phyloP scores from a whole-genome alignment of 2,888 invertebrate species.

The Orchesella flavescens region DNA sequence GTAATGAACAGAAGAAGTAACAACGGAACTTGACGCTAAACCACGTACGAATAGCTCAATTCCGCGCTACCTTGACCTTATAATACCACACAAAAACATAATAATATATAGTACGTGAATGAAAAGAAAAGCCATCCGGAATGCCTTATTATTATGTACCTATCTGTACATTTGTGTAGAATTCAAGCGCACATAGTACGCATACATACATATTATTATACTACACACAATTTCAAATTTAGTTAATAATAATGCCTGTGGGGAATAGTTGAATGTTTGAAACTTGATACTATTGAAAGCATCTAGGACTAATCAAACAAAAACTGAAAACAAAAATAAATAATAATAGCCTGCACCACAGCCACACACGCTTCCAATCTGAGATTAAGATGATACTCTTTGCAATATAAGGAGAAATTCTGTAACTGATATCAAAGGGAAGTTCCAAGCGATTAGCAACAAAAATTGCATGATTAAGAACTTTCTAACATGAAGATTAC shows the following conservation, averaged over 20 bases:
- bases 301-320: constrained; percentile 38
- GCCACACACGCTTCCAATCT: constrained; percentile 10
- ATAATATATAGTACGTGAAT: constrained; percentile 14
- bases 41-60: background rate
- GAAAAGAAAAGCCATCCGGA: background rate
- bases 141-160: background rate
- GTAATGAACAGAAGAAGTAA: background rate
- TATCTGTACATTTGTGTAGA: background rate
- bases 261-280: background rate
- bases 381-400: background rate
- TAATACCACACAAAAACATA: background rate
- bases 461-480: constrained; percentile 60
- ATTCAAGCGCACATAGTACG: too few species aligned
- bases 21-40: constrained; percentile 38
- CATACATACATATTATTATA: too few species aligned
- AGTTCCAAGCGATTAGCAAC: constrained; percentile 61
- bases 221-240: too few species aligned
- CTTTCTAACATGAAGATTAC: constrained; percentile 56
- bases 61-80: constrained; percentile 45
- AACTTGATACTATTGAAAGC: constrained; percentile 3
- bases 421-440: constrained; percentile 47
- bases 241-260: constrained; percentile 2
- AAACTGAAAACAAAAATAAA: constrained; percentile 31
- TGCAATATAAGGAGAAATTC: constrained; percentile 41
- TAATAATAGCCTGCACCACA: constrained; percentile 30